Conservation (phyloP, 2,113 vertebrate genomes). For the Tetrax tetrax region DNA sequence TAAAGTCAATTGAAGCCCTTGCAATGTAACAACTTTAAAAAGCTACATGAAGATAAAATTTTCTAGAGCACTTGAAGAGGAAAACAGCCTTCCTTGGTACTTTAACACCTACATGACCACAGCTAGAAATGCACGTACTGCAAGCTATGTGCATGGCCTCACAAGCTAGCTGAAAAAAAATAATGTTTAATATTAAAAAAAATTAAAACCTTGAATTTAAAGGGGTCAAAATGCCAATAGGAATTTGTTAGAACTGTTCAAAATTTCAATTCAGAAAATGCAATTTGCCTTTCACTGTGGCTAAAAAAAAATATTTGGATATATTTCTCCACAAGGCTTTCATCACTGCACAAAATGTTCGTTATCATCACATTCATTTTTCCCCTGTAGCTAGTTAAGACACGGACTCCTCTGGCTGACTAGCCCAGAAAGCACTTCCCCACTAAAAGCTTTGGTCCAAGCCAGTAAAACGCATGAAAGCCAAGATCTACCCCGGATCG, state of each 20-base stretch:
- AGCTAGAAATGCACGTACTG: fast-evolving
- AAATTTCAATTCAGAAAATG: neutral
- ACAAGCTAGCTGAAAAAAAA: neutral
- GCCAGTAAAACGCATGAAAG: neutral
- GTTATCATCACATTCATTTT: neutral
- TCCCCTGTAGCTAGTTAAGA: neutral
- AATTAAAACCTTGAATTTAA: neutral
- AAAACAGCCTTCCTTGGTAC: neutral
- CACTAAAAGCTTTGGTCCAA: neutral
- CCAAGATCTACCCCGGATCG: neutral
- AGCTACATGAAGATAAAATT: neutral
- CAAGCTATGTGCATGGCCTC: neutral
- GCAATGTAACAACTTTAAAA: neutral
- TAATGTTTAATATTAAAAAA: neutral
- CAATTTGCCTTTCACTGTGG: neutral
- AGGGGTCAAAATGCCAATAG: neutral
- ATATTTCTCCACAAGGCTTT: neutral
- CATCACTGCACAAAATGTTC: neutral
- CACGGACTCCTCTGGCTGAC: fast-evolving
- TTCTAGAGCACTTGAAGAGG: neutral
- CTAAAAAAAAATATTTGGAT: neutral
- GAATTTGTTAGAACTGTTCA: neutral
- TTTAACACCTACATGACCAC: neutral
- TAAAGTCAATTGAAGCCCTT: neutral
- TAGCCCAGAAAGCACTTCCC: neutral